Base-by-base conservation (phyloP, 2,888 invertebrate species). In the Microdon myrmicae region DNA sequence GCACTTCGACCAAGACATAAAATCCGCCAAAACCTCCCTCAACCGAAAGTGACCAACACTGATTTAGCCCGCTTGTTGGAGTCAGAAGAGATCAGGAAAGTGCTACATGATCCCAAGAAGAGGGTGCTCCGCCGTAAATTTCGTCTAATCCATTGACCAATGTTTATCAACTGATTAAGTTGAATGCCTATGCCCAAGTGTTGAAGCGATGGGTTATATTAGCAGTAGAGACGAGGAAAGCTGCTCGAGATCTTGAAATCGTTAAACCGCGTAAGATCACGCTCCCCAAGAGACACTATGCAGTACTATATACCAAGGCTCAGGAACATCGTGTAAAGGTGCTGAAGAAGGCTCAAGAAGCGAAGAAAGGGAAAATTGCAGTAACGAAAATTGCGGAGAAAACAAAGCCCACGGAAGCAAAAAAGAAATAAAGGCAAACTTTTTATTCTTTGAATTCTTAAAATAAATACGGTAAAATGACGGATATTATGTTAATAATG, bases 11-110 rank as follows among this genome's bases (percentile, higher is more conserved):
- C 92, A 0, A 82, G 82, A 71, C 83, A 85, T 68, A 92, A 92
- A 85, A 88, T 86, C 78, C 85, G 83, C 72, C 95, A 92, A 85
- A 96, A 95, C 81, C 84, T 99, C 70, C 98, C 98, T 2, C 91
- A 91, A 83, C 94, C 96, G 44, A 97, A 96, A 83, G 98, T 99
- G 98, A 87, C 94, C 69, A 96, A 95, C 83, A 96, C 96, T 14
- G 99, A 99, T 82, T 85, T 99, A 74, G 85, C 90, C 60, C 87
- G 96, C 67, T 85, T 99, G 72, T 84, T 99, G 74, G 96, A 94
- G 81, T 91, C 95, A 58, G 96, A 96, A 55, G 97, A 97, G 83
- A 95, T 99, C 80, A 90, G 92, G 76, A 92, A 90, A 81, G 96
- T 94, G 23, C 83, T 99, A 45, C 87, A 95, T 73, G 87, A 89